Evolutionary conservation across 2,888 invertebrate species (phyloP), one percentile per base, ranked within the genome.

Genomic region (Dexiosoma caninum): DNA sequence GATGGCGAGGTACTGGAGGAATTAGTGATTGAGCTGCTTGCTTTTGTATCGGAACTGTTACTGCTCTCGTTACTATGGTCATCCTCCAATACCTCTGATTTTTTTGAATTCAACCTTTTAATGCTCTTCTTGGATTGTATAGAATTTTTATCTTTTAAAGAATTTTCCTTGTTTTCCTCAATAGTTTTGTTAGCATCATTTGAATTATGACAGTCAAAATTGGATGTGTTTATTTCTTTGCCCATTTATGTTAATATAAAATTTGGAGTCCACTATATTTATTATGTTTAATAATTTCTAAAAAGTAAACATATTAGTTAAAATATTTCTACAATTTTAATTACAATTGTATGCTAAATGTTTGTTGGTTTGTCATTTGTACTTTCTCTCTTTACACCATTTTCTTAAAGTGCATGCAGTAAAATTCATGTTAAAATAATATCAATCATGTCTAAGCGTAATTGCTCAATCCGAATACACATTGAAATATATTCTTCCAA

Each of bases 21-120:
- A 14, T 59, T 80, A n/a, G 37, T 53, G 9, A 51, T 64, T 37
- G 66, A 53, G 23, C 42, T 59, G 42, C 64, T 80, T 53, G 53
- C 44, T 59, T 77, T 81, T 64, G 81, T 69, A 27, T 69, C 62
- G 30, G 62, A 51, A 69, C 81, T 81, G 12, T 62, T 37, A 57
- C 42, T 69, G 51, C 69, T 77, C 51, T 81, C 81, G 64, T 57
- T 77, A 21, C 67, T 77, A 37, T 74, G 69, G 44, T 81, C 81
- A 81, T 81, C 81, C 81, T 81, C 81, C 81, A 81, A 81, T 81
- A 81, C 81, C 81, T 81, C 81, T 2, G 59, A 60, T 30, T 69
- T 78, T 40, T 64, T 69, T 16, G 67, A 46, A 40, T 81, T 77
- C 42, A 57, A 55, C 46, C 69, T 72, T 23, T 40, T 70, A 53